Percentiles rank a stretch among this genome's conserved stretches.
Conservation (phyloP, 2,888 invertebrate species). For the Octonoba sinensis region DNA sequence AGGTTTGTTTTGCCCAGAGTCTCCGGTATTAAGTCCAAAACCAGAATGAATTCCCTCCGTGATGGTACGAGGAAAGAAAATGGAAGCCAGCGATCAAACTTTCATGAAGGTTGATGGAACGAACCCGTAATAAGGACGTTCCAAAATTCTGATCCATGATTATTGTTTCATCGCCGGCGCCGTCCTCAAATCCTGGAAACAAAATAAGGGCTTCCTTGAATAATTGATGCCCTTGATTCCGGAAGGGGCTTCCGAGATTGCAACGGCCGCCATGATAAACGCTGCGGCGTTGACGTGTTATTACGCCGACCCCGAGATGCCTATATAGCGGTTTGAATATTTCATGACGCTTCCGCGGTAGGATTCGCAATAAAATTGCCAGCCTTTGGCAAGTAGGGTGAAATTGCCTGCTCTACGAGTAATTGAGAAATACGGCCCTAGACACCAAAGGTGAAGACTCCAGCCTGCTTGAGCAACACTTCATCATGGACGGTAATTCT, state of each 20-base stretch:
- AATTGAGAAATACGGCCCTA: slow-evolving; percentile 65
- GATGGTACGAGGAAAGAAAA: slow-evolving; percentile 34
- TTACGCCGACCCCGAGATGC: slow-evolving; percentile 65
- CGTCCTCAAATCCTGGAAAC: slow-evolving; percentile 57
- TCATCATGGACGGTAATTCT: slow-evolving; percentile 61
- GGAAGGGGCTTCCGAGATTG: slow-evolving; percentile 61
- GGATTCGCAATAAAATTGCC: slow-evolving; percentile 62
- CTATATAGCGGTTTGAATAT: slow-evolving; percentile 63
- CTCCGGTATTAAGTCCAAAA: slow-evolving; percentile 47
- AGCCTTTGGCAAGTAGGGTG: slow-evolving; percentile 61
- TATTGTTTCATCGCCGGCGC: slow-evolving; percentile 63
- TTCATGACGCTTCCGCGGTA: slow-evolving; percentile 55
- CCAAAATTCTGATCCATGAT: slow-evolving; percentile 64
- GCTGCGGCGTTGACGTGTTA: slow-evolving; percentile 64
- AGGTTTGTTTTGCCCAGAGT: slow-evolving; percentile 25
- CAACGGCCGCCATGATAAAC: slow-evolving; percentile 63
- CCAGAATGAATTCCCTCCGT: neutral
- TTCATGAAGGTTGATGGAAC: slow-evolving; percentile 64
- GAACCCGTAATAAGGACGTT: slow-evolving; percentile 62
- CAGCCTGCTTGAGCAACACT: slow-evolving; percentile 56
- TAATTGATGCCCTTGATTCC: slow-evolving; percentile 64
- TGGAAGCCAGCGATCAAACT: slow-evolving; percentile 60
- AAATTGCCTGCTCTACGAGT: slow-evolving; percentile 64
- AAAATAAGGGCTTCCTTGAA: slow-evolving; percentile 56
- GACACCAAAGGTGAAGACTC: slow-evolving; percentile 64